Base-by-base conservation (phyloP, 2,888 invertebrate species). In the Boloria euphrosyne region DNA sequence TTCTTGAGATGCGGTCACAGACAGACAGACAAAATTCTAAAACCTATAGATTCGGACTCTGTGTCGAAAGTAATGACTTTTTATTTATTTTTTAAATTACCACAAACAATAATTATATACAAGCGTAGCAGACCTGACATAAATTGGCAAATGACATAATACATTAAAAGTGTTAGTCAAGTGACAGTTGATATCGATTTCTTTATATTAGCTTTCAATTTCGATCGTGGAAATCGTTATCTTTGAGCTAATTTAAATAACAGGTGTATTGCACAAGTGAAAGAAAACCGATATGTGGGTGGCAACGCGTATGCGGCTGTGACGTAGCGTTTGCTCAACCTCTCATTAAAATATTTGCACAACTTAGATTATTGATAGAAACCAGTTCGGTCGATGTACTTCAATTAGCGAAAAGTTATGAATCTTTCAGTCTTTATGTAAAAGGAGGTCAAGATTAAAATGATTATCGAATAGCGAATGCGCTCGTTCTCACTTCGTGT, bases 401-500 rank as follows among this genome's bases (percentile, higher is more conserved):
- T 63, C 67, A 75, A 70, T 73, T 75, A 77, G 69, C 74, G 70
- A 74, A 71, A 71, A 70, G 57, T 72, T 68, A 71, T 62, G 69
- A 69, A 71, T 72, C 69, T 74, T 74, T 74, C 73, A 55, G 68
- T 69, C 64, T 67, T 67, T 80, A 80, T 79, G 74, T 68, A 73
- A 78, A 90, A 85, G 80, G 85, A 82, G 90, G 89, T 90, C 90
- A 90, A 90, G 90, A 84, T 84, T 85, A 84, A 77, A 86, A 78
- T 83, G 82, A 89, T 89, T 75, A 74, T 69, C 71, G 69, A 69
- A 70, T 66, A 67, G 57, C 43, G 67, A 61, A 22, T 58, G 64
- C 49, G 60, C 43, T 52, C 49, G 43, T 44, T 44, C 22, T 50
- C 46, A 53, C 17, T 44, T 38, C 53, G 53, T 46, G 55, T 46